Percentiles rank a stretch among this genome's conserved stretches.
These are phyloP conservation scores for Anabacerthia variegaticeps DNA, from an alignment of 2,797 vertebrate genomes.

Conservation along the genomic window DNA sequence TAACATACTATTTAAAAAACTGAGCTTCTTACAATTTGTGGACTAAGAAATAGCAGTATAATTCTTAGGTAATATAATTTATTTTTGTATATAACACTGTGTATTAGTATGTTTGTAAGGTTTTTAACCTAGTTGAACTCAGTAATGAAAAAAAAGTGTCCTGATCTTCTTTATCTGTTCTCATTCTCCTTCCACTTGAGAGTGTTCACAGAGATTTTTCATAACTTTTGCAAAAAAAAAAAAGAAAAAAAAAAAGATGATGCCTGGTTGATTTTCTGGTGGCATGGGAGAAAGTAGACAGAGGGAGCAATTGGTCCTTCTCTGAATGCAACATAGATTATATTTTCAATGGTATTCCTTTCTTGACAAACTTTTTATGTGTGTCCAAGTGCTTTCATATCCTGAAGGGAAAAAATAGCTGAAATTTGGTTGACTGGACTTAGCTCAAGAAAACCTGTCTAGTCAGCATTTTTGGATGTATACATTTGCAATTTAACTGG, in stretches of 20 bases:
- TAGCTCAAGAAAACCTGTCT: background rate
- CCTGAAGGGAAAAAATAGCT: background rate
- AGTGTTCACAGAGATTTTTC: background rate
- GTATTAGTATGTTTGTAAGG: background rate
- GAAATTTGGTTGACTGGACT: background rate
- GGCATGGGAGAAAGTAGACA: rapidly evolving
- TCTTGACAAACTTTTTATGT: background rate
- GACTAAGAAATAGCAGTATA: background rate
- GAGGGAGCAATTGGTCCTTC: background rate
- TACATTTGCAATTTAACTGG: background rate
- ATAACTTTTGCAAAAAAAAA: background rate
- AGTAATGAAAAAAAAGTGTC: background rate
- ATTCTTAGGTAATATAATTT: background rate
- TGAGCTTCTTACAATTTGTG: background rate
- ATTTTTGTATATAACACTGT: background rate
- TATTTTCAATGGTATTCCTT: background rate
- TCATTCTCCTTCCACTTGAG: background rate
- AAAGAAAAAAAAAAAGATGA: background rate
- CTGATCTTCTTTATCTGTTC: background rate
- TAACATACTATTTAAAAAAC: background rate
- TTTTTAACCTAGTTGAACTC: background rate
- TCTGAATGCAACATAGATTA: background rate
- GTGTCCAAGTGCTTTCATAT: background rate
- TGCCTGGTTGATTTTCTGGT: background rate
- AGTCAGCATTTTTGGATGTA: background rate